Evolutionary conservation across 2,797 vertebrate species (phyloP).

Genomic region (Sphenodon punctatus): DNA sequence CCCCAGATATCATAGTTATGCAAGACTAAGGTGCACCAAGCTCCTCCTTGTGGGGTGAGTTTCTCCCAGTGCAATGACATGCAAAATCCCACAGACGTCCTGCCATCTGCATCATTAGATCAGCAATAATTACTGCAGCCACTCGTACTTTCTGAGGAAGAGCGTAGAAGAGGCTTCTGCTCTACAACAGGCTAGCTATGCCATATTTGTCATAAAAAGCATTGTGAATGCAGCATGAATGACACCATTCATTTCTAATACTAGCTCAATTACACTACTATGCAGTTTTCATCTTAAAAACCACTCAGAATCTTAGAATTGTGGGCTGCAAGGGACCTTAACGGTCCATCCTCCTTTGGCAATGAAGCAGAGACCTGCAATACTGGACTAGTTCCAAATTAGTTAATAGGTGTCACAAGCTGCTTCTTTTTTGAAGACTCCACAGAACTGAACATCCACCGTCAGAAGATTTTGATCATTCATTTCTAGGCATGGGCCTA

Average conservation of each 20-base stretch:
- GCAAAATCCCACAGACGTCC: neutral
- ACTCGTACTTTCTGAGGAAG: neutral
- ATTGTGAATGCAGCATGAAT: accelerated
- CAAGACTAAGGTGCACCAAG: neutral
- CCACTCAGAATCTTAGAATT: no score
- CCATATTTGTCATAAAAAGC: neutral
- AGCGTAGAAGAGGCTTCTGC: neutral
- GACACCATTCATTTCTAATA: neutral
- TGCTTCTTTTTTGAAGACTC: constrained; percentile 52
- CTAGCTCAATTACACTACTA: neutral
- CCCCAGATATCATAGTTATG: no score
- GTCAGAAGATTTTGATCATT: neutral
- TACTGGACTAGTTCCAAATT: constrained; percentile 68
- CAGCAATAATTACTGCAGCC: neutral
- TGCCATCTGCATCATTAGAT: no score
- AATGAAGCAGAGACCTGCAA: no score
- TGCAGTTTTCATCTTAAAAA: neutral
- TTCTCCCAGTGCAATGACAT: neutral
- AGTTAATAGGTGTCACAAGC: constrained; percentile 65
- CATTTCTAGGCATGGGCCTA: no score
- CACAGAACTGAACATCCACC: constrained; percentile 57
- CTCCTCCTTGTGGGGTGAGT: neutral
- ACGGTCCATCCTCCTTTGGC: no score
- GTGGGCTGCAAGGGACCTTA: no score
- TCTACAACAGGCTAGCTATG: accelerated